Percentiles rank a stretch among this genome's conserved stretches.
These are phyloP conservation scores for Avahi laniger DNA, from an alignment of 2,797 vertebrate species.

Conservation along the genomic window DNA sequence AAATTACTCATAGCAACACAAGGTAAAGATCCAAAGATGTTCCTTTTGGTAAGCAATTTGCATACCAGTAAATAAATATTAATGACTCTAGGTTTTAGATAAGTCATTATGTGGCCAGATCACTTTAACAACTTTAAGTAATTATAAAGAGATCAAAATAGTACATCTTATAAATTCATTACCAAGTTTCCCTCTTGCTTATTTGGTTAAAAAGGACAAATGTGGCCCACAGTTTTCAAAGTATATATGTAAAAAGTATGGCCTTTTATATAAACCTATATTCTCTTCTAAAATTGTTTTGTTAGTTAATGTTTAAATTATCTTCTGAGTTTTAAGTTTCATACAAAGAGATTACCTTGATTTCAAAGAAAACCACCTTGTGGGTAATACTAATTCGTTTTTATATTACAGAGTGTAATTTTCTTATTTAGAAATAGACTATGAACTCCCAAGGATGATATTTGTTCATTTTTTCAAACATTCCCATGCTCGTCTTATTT, in stretches of 20 bases:
- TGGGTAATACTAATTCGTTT: not conserved
- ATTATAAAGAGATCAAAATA: constrained; percentile 34
- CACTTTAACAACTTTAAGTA: constrained; percentile 40
- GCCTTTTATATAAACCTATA: not conserved
- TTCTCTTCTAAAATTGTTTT: not conserved
- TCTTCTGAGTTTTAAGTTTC: not conserved
- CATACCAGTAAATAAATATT: constrained; percentile 28
- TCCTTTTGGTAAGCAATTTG: constrained; percentile 33
- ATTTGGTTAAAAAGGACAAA: constrained; percentile 35
- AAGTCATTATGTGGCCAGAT: constrained; percentile 31
- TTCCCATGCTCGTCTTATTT: not conserved
- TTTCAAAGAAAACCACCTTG: not conserved
- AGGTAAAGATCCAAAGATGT: not conserved
- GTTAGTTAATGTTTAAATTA: not conserved
- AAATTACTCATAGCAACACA: not conserved
- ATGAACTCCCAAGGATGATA: not conserved
- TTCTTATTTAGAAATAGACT: constrained; percentile 42
- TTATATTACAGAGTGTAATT: not conserved
- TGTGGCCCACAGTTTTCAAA: not conserved
- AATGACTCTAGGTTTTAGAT: constrained; percentile 16
- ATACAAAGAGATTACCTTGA: not conserved
- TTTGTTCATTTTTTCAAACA: constrained; percentile 47
- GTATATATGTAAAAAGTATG: not conserved
- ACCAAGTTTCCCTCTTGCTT: not conserved
- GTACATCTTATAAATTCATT: constrained; percentile 39